Percentiles rank a stretch among this genome's conserved stretches.
Conservation (phyloP, 2,797 vertebrate genomes). For the Megaceryle alcyon region DNA sequence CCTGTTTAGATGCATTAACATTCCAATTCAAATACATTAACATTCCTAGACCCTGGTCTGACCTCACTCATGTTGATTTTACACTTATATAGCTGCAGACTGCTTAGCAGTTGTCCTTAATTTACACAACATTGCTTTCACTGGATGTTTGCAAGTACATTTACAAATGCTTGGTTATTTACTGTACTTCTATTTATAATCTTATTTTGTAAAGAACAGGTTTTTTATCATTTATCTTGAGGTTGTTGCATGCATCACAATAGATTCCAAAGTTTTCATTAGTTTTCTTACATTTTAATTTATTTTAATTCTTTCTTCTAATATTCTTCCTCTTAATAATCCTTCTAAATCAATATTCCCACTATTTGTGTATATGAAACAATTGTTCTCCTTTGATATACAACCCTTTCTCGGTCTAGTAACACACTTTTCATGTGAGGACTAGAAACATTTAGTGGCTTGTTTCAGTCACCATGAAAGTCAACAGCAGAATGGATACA, state of each 20-base stretch:
- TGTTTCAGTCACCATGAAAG: neutral
- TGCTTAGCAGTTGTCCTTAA: conserved; percentile 32
- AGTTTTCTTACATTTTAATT: neutral
- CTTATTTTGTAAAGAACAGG: neutral
- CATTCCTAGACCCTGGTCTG: conserved; percentile 24
- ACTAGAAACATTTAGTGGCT: neutral
- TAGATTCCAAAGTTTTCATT: neutral
- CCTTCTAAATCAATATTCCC: neutral
- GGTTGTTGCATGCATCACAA: neutral
- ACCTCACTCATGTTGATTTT: conserved; percentile 53
- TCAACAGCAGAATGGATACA: neutral
- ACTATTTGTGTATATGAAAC: neutral
- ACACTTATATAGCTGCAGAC: conserved; percentile 40
- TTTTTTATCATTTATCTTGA: neutral
- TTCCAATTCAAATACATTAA: conserved; percentile 43
- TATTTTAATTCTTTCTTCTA: neutral
- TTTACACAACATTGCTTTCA: conserved; percentile 23
- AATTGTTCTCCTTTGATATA: neutral
- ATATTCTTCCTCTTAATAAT: neutral
- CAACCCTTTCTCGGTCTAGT: neutral
- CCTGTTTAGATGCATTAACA: conserved; percentile 33
- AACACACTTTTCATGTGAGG: neutral
- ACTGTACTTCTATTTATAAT: neutral
- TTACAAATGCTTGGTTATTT: conserved; percentile 13
- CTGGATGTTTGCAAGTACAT: neutral